Evolutionary conservation across 2,113 vertebrate species (phyloP).

Genomic region (Cricetomys ansorgei): DNA sequence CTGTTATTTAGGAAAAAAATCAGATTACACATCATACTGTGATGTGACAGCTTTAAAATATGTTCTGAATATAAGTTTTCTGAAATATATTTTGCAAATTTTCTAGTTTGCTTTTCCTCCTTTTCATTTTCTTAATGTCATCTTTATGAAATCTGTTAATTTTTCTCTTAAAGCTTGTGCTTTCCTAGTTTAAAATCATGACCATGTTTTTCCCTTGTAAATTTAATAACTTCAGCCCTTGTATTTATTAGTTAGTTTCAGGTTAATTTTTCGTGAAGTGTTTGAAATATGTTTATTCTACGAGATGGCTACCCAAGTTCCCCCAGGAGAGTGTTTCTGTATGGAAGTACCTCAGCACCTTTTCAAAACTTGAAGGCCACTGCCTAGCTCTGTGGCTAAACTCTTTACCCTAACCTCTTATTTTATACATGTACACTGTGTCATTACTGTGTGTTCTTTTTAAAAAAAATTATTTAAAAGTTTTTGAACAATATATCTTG

Average conservation of each 20-base stretch:
- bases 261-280: background rate
- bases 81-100: background rate
- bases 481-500: background rate
- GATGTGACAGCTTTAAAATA: background rate
- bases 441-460: background rate
- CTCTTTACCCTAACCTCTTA: background rate
- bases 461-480: background rate
- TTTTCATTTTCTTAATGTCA: background rate
- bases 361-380: background rate
- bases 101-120: background rate
- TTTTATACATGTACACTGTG: background rate
- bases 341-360: background rate
- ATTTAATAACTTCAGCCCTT: background rate
- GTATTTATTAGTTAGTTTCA: background rate
- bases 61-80: background rate
- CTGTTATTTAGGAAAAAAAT: background rate
- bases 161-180: background rate
- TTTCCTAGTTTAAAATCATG: background rate
- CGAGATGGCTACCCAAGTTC: background rate
- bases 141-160: background rate
- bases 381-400: background rate
- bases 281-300: background rate
- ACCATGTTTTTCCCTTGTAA: background rate
- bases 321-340: background rate
- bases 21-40: background rate